These are phyloP conservation scores for Hemicrepidius hirtus DNA, from an alignment of 2,888 invertebrate genomes.

Conservation along the genomic window DNA sequence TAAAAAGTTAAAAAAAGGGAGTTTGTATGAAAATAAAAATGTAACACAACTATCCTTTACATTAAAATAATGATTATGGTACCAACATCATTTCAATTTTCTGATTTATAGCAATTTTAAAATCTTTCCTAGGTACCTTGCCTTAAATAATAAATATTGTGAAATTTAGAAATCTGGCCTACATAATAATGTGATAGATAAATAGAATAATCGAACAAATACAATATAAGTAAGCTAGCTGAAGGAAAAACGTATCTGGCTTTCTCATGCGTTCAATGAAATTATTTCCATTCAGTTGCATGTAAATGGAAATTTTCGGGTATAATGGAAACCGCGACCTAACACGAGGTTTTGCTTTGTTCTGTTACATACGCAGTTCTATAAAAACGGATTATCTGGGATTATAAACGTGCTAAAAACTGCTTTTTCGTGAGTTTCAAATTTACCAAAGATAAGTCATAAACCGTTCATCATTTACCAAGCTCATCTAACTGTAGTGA, in stretches of 20 bases:
- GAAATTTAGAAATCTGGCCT: too few species aligned
- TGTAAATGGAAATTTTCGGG: constrained; percentile 26
- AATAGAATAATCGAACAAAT: constrained; percentile 21
- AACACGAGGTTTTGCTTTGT: constrained; percentile 16
- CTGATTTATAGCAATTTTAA: too few species aligned
- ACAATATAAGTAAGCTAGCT: constrained; percentile 10
- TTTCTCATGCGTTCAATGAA: constrained; percentile 24
- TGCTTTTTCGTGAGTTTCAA: constrained; percentile 5
- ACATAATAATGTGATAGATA: too few species aligned
- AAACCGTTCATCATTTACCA: constrained; percentile 5
- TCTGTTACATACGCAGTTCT: constrained; percentile 15
- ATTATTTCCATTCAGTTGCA: constrained; percentile 29
- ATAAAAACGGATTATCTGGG: constrained; percentile 22
- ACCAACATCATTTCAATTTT: too few species aligned
- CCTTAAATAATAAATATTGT: too few species aligned
- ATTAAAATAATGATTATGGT: too few species aligned
- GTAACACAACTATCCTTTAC: too few species aligned
- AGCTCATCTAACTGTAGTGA: neutral
- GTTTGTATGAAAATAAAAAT: too few species aligned
- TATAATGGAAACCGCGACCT: constrained; percentile 16
- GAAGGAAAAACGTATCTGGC: constrained; percentile 13
- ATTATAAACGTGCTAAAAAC: constrained; percentile 2
- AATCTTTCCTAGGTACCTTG: too few species aligned
- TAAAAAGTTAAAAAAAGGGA: too few species aligned
- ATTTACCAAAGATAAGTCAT: constrained; percentile 11